Conservation (phyloP, 2,888 invertebrate genomes). For the Amiota communis region DNA sequence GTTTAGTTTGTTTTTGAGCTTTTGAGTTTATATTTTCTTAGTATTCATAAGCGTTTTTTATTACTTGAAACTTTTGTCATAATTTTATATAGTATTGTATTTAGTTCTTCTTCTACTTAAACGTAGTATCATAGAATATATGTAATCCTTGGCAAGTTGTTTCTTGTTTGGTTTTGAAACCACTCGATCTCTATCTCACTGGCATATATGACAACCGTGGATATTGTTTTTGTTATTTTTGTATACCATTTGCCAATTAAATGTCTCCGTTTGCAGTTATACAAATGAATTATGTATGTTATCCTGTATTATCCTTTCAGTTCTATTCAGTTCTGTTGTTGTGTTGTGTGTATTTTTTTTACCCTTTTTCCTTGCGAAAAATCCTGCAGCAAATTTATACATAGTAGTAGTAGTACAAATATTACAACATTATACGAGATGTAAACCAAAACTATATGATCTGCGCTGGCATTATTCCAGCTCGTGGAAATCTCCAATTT, state of each 20-base stretch:
- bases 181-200: no score
- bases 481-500: no score
- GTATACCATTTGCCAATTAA: slow-evolving; percentile 16
- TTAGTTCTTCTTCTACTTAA: not conserved
- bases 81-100: not conserved
- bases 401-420: no score
- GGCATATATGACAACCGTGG: slow-evolving; percentile 2
- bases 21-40: no score
- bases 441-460: no score
- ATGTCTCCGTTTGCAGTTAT: slow-evolving; percentile 5
- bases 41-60: not conserved
- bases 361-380: no score
- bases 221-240: slow-evolving; percentile 7
- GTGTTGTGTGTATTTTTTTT: no score
- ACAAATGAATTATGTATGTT: slow-evolving; percentile 15
- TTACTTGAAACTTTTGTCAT: slow-evolving; percentile 20
- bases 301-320: not conserved
- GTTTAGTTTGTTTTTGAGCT: not conserved
- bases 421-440: no score
- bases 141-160: not conserved
- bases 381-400: no score
- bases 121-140: not conserved
- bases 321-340: no score
- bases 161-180: not conserved
- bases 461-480: no score